Evolutionary conservation across 1,140 invertebrate genomes (phyloP), one percentile per base, ranked within the genome.

Genomic region (Phenacoccus solenopsis): DNA sequence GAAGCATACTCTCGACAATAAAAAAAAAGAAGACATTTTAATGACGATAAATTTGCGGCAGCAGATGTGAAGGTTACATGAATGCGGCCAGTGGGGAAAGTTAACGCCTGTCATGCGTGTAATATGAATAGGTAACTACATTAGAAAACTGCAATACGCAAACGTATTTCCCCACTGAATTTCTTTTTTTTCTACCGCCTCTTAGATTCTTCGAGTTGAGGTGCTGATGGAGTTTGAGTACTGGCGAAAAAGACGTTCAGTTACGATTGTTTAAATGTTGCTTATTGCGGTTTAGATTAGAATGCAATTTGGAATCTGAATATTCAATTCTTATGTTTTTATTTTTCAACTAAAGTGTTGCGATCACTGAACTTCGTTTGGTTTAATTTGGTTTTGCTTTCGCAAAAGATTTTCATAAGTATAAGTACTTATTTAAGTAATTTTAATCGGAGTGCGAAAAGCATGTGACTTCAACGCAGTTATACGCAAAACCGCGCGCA

Each of bases 101-200:
- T 49, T 49, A 49, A 49, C 38, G 38, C 38, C 38, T 49, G 38
- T 49, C 38, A 49, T 49, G 38, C 38, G 38, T 49, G 38, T 49
- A 49, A 49, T 49, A 49, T 49, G 38, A 49, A 49, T 49, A n/a
- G n/a, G n/a, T n/a, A 49, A 49, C 38, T 49, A 49, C 38, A 49
- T 49, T 49, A 49, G 38, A 49, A 49, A 49, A 49, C 38, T 49
- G 38, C 38, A 49, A 49, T 49, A 49, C 38, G 20, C 38, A 49
- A 49, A 49, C 20, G 5, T 49, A 49, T 49, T 49, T 49, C 38
- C 38, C 38, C 38, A 49, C 38, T 49, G 38, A 49, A 49, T 49
- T 49, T 49, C 38, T 49, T 49, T 49, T 16, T n/a, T 49, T 32
- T 32, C 16, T 49, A n/a, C 38, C 38, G 38, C 38, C 38, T 49